Evolutionary conservation across 2,888 invertebrate genomes (phyloP), one percentile per base, ranked within the genome.

Genomic region (Heliconius aoede): DNA sequence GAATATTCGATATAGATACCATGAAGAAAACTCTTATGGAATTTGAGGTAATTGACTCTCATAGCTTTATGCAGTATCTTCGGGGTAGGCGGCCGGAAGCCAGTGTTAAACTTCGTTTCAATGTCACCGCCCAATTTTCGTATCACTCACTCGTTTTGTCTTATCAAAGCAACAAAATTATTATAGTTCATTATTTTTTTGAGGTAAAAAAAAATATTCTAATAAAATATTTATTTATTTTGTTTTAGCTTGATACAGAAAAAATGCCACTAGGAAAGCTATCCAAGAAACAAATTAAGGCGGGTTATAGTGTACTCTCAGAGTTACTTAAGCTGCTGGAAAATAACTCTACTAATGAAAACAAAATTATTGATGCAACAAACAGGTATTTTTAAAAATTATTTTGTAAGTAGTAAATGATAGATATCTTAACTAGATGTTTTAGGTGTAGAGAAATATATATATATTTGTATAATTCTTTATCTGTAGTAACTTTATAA

Each of bases 241-340:
- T 65, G 28, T 86, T 87, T 67, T 82, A 96, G 95, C 94, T 99
- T 82, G 99, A 99, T 89, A 96, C 98, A 84, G 98, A 99, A 80
- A 99, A 99, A 92, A 99, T 99, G 99, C 99, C 99, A 0, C 93
- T 99, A 13, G 99, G 99, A 30, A 99, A 99, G 92, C 90, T 99
- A 18, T 99, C 99, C 3, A 97, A 97, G 87, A 96, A 97, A 75
- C 98, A 99, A 93, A 97, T 99, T 76, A 96, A 97, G 85, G 94
- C 96, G 55, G 99, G 99, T 0, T 99, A 97, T 87, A 91, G 91
- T 72, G 97, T 99, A 1, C 92, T 99, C 30, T 95, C 96, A 0
- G 97, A 97, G 83, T 87, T 97, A 21, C 95, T 96, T 82, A 91
- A 93, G 15, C 83, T 95, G 0, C 91, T 97, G 5, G 94, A 95